Evolutionary conservation across 2,113 vertebrate species (phyloP).

Genomic region (Acrocephalus kingi): DNA sequence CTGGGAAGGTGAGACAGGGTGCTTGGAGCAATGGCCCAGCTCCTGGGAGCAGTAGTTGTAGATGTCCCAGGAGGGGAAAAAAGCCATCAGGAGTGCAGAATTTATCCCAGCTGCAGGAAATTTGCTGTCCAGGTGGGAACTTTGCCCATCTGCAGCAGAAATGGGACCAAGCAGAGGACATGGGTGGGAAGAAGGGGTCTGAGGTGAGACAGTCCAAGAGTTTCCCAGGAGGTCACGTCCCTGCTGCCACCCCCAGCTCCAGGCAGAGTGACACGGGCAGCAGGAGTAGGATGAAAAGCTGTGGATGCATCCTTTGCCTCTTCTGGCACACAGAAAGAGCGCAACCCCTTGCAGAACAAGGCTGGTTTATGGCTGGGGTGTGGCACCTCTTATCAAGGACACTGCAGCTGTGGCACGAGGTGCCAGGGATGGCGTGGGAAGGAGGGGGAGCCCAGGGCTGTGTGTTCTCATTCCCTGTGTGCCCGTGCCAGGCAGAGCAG

Average conservation of each 20-base stretch:
- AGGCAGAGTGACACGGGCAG: background rate
- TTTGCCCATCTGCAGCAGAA: background rate
- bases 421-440: background rate
- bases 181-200: background rate
- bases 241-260: background rate
- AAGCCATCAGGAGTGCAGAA: background rate
- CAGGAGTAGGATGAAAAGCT: background rate
- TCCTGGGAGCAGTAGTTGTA: background rate
- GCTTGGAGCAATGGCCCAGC: background rate
- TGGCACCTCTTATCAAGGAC: background rate
- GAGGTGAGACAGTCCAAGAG: background rate
- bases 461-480: background rate
- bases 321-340: background rate
- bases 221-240: background rate
- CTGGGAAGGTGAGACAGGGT: background rate
- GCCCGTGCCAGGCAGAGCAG: background rate
- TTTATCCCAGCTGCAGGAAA: background rate
- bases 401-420: background rate
- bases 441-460: background rate
- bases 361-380: background rate
- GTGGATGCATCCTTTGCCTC: background rate
- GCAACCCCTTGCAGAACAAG: background rate
- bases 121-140: background rate
- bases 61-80: background rate
- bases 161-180: fast-evolving